Evolutionary conservation across 2,888 invertebrate genomes (phyloP), one percentile per base, ranked within the genome.

Genomic region (Oxyteleia sp.): DNA sequence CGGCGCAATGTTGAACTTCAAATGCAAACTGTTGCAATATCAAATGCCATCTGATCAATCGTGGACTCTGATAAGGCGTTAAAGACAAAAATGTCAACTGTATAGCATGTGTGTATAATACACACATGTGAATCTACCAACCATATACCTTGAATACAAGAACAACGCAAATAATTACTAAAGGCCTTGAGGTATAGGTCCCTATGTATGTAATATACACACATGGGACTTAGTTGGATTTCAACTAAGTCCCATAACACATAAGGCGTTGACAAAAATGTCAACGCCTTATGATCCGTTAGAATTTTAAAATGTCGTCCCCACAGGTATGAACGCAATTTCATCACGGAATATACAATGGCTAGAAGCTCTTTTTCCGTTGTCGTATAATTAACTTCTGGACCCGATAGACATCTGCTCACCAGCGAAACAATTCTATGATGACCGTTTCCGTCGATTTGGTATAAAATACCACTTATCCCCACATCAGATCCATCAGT

Each of bases 401-500:
- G 5, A 23, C 5, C 23, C 23, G 23, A 23, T 4, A 23, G 23
- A 23, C 23, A 23, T 23, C 23, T 23, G 23, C 69, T 79, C 8
- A 71, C 63, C 0, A 79, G 7, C 4, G 79, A 79, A 0, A 79
- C 16, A 1, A 71, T 43, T 20, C 5, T 5, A 29, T 71, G 38
- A 71, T 57, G 1, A 4, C 64, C 57, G 0, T 29, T 1, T n/a
- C 18, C 3, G 49, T 71, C 49, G 0, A 66, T 13, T 51, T 72
- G 72, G 55, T 57, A 80, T 16, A 80, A 18, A 2, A 72, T 20
- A 8, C 72, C 72, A 4, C 23, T 11, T 0, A 80, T 72, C 5
- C 72, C 72, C 1, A 35, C 5, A 38, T 72, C 66, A 0, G 72
- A 80, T n/a, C 45, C 63, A 41, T 79, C 71, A 0, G 57, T 79